Base-by-base conservation (phyloP, 2,888 invertebrate genomes). In the Cylloceria caligata region DNA sequence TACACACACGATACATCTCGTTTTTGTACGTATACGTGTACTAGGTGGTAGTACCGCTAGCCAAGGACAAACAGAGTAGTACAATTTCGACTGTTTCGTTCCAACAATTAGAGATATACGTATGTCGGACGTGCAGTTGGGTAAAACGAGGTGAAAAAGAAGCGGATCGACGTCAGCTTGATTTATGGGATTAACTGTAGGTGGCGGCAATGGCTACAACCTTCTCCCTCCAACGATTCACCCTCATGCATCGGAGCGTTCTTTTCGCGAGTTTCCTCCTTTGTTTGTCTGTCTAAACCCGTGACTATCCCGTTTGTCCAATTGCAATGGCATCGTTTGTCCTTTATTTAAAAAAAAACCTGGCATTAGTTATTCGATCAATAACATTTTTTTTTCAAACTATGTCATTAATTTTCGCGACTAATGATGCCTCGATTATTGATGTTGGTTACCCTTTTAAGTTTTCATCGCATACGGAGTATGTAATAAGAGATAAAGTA, bases 61-160 rank as follows among this genome's bases (percentile, higher is more conserved):
- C 9, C n/a, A n/a, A 16, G 19, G 19, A 36, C 30, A 34, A 9
- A 60, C 71, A 60, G 49, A 76, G 45, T 49, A 67, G 71, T 76
- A 67, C 81, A 83, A 81, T 83, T 83, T 81, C 73, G 73, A 74
- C 64, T 73, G 78, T 82, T 79, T 76, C 83, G 79, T 81, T 74
- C 69, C 81, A 83, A 84, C 85, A 84, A 86, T 85, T 85, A 85
- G 83, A 82, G 72, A 71, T 64, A 64, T 39, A 39, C n/a, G 39
- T 67, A 62, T 64, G 47, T 69, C 75, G 68, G 73, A 52, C n/a
- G 39, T 42, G 39, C 47, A 68, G 45, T 49, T 42, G 74, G 69
- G 60, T 60, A 64, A 78, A 84, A 85, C 80, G 78, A 83, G 68
- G 77, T 68, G 81, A 81, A 83, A 85, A 83, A 84, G 80, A 80